Evolutionary conservation across 2,797 vertebrate genomes (phyloP), one percentile per base, ranked within the genome.

Genomic region (Notamacropus eugenii): DNA sequence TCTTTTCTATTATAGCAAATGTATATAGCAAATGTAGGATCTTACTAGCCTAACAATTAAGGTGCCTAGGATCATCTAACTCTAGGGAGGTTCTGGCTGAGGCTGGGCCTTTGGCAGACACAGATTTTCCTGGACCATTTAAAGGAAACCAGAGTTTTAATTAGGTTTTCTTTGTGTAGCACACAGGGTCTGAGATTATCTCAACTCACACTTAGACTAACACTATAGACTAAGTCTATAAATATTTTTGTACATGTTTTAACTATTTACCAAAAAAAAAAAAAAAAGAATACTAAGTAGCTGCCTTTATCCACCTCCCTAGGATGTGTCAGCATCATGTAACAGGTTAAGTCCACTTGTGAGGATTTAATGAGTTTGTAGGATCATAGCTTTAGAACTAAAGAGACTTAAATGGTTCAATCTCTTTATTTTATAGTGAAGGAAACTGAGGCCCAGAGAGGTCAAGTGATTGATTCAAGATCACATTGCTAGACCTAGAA

Each of bases 341-440:
- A 27, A 40, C 6, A 27, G 22, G 74, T 82, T 46, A 93, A 56
- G 10, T 57, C 29, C 40, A 46, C 5, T 94, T 91, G 54, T 95
- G 92, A 52, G 52, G 52, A 52, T 92, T 27, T n/a, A 59, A 40
- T 40, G 58, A 96, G 16, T 94, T 92, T 92, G 92, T 54, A 94
- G 46, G 82, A 93, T 57, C 87, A n/a, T 54, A 46, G 74, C 54
- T 87, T 57, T 54, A 91, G 54, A 50, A 22, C 14, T 31, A 92
- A 34, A 91, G 31, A 29, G 93, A n/a, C 27, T 90, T 55, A 82
- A 82, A 82, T 3, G 2, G 40, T 46, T 3, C 40, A 27, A 46
- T 82, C 40, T 82, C 22, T 3, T 82, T 2, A 82, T 82, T 82
- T 82, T 27, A 82, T 46, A 82, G 40, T 46, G 46, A 46, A 82